Conservation (phyloP, 1,140 invertebrate genomes). For the Steinernema feltiae region DNA sequence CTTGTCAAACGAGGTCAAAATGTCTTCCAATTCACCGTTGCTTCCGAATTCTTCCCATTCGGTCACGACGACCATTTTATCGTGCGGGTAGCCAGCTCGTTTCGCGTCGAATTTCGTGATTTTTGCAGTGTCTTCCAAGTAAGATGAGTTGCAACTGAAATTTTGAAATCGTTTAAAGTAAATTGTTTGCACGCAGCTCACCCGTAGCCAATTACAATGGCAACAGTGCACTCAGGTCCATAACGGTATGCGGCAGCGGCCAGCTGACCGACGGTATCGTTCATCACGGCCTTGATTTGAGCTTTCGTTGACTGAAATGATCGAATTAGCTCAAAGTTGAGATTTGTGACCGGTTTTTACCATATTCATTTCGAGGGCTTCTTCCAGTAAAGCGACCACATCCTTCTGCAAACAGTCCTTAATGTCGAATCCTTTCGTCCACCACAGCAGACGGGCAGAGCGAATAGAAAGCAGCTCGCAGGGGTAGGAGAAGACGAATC, state of each 20-base stretch:
- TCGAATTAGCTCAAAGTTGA: not conserved
- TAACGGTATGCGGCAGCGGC: slow-evolving; percentile 56
- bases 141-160: slow-evolving; percentile 56
- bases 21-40: slow-evolving; percentile 50
- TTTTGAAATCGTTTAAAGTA: too few relatives aligned
- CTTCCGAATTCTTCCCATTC: slow-evolving; percentile 57
- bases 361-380: slow-evolving; percentile 57
- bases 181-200: too few relatives aligned
- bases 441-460: slow-evolving; percentile 55
- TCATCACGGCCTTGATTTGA: slow-evolving; percentile 57
- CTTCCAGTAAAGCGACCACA: slow-evolving; percentile 51
- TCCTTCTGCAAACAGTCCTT: slow-evolving; percentile 56
- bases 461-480: slow-evolving; percentile 56
- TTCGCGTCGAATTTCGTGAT: slow-evolving; percentile 55
- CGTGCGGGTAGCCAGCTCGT: slow-evolving; percentile 40
- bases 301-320: slow-evolving; percentile 52
- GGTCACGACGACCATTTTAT: slow-evolving; percentile 54
- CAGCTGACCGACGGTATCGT: slow-evolving; percentile 56
- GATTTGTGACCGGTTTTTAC: slow-evolving; percentile 27
- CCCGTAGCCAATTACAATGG: slow-evolving; percentile 57
- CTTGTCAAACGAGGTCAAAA: slow-evolving; percentile 52
- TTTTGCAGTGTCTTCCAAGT: slow-evolving; percentile 49
- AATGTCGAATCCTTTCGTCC: slow-evolving; percentile 58
- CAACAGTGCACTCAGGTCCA: slow-evolving; percentile 50
- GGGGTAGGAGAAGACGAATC: slow-evolving; percentile 57